Evolutionary conservation across 2,113 vertebrate species (phyloP).

Genomic region (Ammodramus savannarum): DNA sequence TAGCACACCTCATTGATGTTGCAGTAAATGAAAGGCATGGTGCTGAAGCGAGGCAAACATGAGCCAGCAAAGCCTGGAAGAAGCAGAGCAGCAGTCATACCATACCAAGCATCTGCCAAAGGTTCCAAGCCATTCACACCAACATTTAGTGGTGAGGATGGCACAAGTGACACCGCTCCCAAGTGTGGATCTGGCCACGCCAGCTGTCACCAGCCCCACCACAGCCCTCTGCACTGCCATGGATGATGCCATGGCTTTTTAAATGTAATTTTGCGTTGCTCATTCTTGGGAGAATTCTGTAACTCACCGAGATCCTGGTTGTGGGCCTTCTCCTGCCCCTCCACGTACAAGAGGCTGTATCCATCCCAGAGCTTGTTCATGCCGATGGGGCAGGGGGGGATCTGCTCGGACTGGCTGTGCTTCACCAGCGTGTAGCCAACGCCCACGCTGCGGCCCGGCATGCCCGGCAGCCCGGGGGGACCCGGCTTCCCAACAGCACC

Average conservation of each 20-base stretch:
- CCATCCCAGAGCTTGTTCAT: conserved; percentile 92
- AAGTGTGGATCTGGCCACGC: not conserved
- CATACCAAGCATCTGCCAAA: not conserved
- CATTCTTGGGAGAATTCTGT: not conserved
- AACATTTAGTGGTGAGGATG: accelerated
- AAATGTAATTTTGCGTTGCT: not conserved
- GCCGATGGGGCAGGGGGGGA: conserved; percentile 87
- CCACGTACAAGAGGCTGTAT: conserved; percentile 92
- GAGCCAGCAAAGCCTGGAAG: conserved; percentile 90
- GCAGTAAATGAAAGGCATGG: conserved; percentile 97
- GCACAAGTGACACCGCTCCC: not conserved
- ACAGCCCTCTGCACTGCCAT: not conserved
- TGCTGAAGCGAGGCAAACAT: conserved; percentile 91
- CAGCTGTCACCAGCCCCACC: not conserved
- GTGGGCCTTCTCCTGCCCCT: conserved; percentile 95
- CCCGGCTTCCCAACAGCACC: conserved; percentile 71
- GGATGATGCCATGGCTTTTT: not conserved
- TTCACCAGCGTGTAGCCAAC: conserved; percentile 90
- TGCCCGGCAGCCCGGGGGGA: conserved; percentile 69
- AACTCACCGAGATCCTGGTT: conserved; percentile 92
- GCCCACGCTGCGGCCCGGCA: conserved; percentile 71
- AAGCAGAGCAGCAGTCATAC: not conserved
- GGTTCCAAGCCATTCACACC: not conserved
- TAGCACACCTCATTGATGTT: conserved; percentile 89
- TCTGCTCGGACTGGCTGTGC: conserved; percentile 87